Conservation (phyloP, 1,140 invertebrate species). For the Micrasema longulum region DNA sequence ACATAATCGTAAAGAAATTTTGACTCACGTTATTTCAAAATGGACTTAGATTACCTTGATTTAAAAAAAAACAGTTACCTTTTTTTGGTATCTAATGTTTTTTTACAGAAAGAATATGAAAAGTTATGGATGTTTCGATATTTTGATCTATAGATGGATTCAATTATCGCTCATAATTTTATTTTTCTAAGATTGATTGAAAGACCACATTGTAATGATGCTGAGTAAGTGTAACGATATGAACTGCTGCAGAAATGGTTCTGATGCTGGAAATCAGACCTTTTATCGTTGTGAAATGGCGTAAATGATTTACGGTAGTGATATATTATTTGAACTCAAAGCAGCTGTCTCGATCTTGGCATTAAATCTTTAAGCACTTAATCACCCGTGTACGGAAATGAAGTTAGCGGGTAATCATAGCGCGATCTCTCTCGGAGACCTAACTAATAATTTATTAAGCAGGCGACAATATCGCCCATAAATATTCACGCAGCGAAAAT, state of each 20-base stretch:
- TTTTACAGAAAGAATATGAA: too few species aligned
- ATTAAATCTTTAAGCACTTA: slow-evolving; percentile 34
- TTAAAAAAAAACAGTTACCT: too few species aligned
- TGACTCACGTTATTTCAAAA: too few species aligned
- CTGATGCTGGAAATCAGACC: slow-evolving; percentile 1
- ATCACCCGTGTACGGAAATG: slow-evolving; percentile 40
- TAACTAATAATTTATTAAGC: slow-evolving; percentile 46
- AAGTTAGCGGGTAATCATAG: slow-evolving; percentile 33
- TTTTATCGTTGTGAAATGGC: slow-evolving; percentile 13
- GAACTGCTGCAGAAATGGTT: background rate
- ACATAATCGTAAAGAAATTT: too few species aligned
- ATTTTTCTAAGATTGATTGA: too few species aligned
- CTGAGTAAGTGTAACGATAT: too few species aligned
- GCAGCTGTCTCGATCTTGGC: slow-evolving; percentile 12
- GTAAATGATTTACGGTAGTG: slow-evolving; percentile 5
- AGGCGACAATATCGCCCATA: slow-evolving; percentile 52
- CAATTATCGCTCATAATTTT: too few species aligned
- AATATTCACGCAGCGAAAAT: slow-evolving; percentile 53
- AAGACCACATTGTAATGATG: too few species aligned
- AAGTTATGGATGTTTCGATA: too few species aligned
- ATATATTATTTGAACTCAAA: slow-evolving; percentile 24
- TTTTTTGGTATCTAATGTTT: too few species aligned
- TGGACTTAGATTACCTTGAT: too few species aligned
- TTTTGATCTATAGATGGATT: too few species aligned
- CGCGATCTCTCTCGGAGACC: slow-evolving; percentile 8